phyloP scores from a whole-genome alignment of 1,140 invertebrate species.

The Hermetia illucens region DNA sequence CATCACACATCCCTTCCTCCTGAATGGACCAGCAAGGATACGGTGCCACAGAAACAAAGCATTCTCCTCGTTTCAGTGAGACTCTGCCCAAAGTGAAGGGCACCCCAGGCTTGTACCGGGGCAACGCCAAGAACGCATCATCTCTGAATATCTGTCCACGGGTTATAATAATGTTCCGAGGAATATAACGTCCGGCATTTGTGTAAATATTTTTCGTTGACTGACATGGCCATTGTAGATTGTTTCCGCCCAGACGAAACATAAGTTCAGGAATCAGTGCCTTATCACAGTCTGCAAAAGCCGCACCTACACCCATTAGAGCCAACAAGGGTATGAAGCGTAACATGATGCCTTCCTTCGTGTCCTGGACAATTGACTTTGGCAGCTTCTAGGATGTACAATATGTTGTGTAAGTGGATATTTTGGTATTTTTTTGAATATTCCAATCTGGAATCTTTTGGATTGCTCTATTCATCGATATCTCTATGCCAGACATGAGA shows the following conservation, averaged over 20 bases:
- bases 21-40: conserved; percentile 47
- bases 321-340: background rate
- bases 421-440: too few relatives aligned
- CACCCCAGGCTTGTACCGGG: conserved; percentile 40
- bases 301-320: background rate
- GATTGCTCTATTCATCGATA: too few relatives aligned
- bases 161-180: conserved; percentile 43
- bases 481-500: too few relatives aligned
- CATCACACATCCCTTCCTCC: conserved; percentile 44
- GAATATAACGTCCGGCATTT: conserved; percentile 38
- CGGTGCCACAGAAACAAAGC: conserved; percentile 33
- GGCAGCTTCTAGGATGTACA: too few relatives aligned
- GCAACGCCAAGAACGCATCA: conserved; percentile 39
- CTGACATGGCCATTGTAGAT: conserved; percentile 39
- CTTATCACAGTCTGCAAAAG: conserved; percentile 10
- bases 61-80: conserved; percentile 32
- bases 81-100: conserved; percentile 45
- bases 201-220: conserved; percentile 42
- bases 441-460: too few relatives aligned
- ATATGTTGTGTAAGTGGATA: too few relatives aligned
- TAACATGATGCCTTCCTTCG: too few relatives aligned
- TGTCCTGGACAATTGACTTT: too few relatives aligned
- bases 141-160: conserved; percentile 42
- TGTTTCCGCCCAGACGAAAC: conserved; percentile 33
- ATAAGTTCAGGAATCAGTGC: conserved; percentile 23